Percentiles rank a stretch among this genome's conserved stretches.
Conservation (phyloP, 2,888 invertebrate genomes). For the Cheilosia soror region DNA sequence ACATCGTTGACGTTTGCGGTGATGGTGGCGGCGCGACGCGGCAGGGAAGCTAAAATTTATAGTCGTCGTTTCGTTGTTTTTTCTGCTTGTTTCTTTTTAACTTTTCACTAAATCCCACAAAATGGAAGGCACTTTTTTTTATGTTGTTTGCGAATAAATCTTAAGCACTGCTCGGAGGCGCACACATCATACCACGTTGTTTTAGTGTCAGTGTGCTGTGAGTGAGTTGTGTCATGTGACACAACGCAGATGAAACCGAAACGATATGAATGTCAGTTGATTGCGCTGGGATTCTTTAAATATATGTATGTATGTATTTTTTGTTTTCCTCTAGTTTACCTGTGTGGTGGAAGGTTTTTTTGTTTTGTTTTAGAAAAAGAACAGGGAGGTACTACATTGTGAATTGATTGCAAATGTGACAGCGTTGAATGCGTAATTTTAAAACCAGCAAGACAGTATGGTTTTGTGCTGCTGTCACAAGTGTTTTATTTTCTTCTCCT, state of each 20-base stretch:
- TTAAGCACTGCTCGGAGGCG: constrained; percentile 54
- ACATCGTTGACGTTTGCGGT: constrained; percentile 79
- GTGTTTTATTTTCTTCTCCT: constrained; percentile 26
- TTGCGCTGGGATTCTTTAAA: constrained; percentile 47
- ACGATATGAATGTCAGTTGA: constrained; percentile 74
- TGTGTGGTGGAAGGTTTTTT: constrained; percentile 39
- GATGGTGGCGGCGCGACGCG: constrained; percentile 11
- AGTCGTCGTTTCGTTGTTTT: constrained; percentile 25
- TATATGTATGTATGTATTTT: too few relatives aligned
- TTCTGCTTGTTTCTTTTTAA: constrained; percentile 11
- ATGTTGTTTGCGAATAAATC: constrained; percentile 44
- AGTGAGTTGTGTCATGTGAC: constrained; percentile 53
- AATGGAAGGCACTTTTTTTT: constrained; percentile 73
- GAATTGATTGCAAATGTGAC: constrained; percentile 67
- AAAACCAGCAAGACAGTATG: constrained; percentile 33
- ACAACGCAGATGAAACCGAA: constrained; percentile 66
- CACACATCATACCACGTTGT: constrained; percentile 27
- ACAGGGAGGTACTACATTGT: constrained; percentile 31
- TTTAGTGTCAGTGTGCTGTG: constrained; percentile 28
- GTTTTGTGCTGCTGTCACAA: constrained; percentile 48
- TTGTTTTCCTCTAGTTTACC: constrained; percentile 29
- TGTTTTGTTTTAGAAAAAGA: constrained; percentile 29
- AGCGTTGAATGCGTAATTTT: constrained; percentile 67
- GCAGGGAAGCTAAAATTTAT: constrained; percentile 50
- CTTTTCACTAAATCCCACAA: constrained; percentile 64